Evolutionary conservation across 2,797 vertebrate genomes (phyloP).

Genomic region (Gymnopithys bicolor): DNA sequence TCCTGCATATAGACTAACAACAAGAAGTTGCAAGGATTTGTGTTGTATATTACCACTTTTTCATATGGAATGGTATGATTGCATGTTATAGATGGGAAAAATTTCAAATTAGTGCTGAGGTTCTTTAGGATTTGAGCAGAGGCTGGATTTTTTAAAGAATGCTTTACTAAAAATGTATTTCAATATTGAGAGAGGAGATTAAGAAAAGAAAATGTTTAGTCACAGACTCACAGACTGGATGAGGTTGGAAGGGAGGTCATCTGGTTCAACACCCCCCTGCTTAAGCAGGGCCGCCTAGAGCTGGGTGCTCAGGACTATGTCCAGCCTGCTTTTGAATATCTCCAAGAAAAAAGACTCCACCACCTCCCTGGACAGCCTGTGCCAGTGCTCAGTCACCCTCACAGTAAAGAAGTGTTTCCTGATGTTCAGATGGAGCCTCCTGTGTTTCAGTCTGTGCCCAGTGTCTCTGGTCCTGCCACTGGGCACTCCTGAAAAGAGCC

Average conservation of each 20-base stretch:
- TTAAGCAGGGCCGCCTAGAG: neutral
- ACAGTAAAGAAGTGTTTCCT: neutral
- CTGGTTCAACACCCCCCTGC: neutral
- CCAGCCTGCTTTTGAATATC: neutral
- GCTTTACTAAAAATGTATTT: neutral
- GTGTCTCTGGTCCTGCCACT: neutral
- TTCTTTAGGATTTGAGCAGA: neutral
- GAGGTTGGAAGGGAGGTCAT: neutral
- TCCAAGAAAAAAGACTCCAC: neutral
- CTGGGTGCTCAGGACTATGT: neutral
- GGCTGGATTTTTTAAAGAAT: neutral
- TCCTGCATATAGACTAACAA: neutral
- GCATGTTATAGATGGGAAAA: neutral
- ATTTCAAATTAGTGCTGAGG: neutral
- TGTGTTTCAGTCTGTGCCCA: slow-evolving; percentile 4
- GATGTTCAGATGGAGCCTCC: neutral
- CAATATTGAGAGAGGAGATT: neutral
- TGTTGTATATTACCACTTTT: neutral
- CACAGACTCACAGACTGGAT: neutral
- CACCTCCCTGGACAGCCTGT: neutral
- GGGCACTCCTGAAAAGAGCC: slow-evolving; percentile 15
- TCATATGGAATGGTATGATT: neutral
- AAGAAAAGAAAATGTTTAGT: neutral
- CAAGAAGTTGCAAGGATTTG: neutral
- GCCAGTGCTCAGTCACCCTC: neutral